These are phyloP conservation scores for Arctopsyche grandis DNA, from an alignment of 1,140 invertebrate species.

Conservation along the genomic window DNA sequence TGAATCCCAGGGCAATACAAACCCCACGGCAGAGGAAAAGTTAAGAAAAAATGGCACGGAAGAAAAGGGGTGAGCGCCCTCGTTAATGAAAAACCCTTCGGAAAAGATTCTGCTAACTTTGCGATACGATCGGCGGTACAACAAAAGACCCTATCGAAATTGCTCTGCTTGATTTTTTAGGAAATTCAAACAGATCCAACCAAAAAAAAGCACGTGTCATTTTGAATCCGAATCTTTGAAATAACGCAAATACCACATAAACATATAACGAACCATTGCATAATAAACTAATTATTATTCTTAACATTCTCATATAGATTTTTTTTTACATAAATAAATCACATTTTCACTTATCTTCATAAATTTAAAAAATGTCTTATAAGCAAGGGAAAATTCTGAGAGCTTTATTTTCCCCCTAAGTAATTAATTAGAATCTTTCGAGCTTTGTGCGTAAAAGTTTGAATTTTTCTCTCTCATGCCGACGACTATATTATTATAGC, in stretches of 20 bases:
- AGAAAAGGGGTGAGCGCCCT: not conserved
- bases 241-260: too few species aligned
- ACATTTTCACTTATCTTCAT: too few species aligned
- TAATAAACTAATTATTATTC: too few species aligned
- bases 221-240: too few species aligned
- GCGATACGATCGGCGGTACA: constrained; percentile 41
- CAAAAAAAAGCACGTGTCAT: too few species aligned
- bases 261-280: too few species aligned
- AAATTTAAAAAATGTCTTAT: too few species aligned
- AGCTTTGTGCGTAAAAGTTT: not conserved
- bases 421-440: constrained; percentile 4
- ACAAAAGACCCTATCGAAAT: constrained; percentile 6
- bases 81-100: constrained; percentile 41
- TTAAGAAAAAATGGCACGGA: not conserved
- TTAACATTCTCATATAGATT: too few species aligned
- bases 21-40: not conserved
- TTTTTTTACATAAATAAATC: too few species aligned
- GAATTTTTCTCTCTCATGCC: not conserved
- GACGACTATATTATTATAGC: not conserved
- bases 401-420: not conserved
- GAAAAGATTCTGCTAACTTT: constrained; percentile 36
- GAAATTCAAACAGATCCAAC: too few species aligned
- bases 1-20: constrained; percentile 12
- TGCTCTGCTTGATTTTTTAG: not conserved
- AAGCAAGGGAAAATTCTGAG: too few species aligned